Evolutionary conservation across 2,113 vertebrate species (phyloP).

Genomic region (Labeo catla): DNA sequence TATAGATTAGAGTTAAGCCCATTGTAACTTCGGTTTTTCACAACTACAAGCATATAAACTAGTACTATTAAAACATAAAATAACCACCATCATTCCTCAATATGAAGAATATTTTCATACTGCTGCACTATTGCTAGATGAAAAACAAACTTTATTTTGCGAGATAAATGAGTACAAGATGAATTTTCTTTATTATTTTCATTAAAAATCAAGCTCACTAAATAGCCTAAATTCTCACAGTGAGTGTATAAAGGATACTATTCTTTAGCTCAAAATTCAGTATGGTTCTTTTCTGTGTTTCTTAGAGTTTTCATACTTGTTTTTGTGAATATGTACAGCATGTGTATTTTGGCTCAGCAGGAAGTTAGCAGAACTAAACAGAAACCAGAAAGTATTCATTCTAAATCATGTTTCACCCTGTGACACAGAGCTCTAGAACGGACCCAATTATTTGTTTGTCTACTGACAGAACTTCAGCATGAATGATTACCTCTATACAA

Average conservation of each 20-base stretch:
- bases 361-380: slow-evolving; percentile 8
- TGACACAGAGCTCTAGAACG: neutral
- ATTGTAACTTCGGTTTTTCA: neutral
- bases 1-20: slow-evolving; percentile 13
- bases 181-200: no score
- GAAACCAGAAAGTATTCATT: neutral
- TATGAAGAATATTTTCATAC: neutral
- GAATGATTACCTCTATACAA: slow-evolving; percentile 28
- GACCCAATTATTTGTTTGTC: slow-evolving; percentile 21
- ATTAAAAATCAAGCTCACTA: neutral
- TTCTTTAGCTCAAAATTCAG: neutral
- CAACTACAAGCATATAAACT: neutral
- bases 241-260: neutral
- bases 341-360: neutral
- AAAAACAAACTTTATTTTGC: neutral
- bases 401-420: slow-evolving; percentile 3
- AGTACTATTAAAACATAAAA: neutral
- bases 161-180: neutral
- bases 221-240: neutral
- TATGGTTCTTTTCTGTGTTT: neutral
- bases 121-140: neutral
- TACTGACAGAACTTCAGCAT: slow-evolving; percentile 33
- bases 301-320: neutral
- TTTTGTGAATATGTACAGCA: neutral
- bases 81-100: neutral